Conservation (phyloP, 2,888 invertebrate genomes). For the Bibio marci region DNA sequence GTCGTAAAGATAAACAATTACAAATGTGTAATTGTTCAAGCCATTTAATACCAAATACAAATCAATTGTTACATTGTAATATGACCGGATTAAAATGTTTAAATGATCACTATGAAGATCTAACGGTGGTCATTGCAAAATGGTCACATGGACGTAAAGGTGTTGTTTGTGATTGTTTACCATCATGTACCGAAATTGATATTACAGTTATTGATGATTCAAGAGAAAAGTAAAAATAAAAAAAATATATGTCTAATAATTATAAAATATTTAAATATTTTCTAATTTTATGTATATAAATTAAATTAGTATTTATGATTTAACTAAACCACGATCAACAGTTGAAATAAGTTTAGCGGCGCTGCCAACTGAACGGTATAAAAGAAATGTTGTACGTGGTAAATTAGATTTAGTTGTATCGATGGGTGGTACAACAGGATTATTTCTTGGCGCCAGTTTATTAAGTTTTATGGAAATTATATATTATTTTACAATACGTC, state of each 20-base stretch:
- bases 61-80: constrained; percentile 38
- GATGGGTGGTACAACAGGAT: constrained; percentile 45
- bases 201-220: constrained; percentile 38
- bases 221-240: constrained; percentile 18
- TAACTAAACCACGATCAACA: constrained; percentile 25
- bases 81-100: constrained; percentile 48
- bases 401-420: constrained; percentile 54
- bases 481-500: constrained; percentile 36
- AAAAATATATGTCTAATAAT: neutral
- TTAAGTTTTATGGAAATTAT: constrained; percentile 45
- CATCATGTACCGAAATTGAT: constrained; percentile 55
- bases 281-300: neutral
- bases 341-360: constrained; percentile 44
- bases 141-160: constrained; percentile 45
- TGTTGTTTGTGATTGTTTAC: constrained; percentile 47
- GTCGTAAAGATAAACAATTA: constrained; percentile 45
- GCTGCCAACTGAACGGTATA: constrained; percentile 50
- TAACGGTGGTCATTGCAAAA: constrained; percentile 45
- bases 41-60: constrained; percentile 46
- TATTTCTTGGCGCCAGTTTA: constrained; percentile 48
- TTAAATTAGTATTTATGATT: constrained; percentile 16
- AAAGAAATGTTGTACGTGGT: constrained; percentile 55
- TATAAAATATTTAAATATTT: neutral
- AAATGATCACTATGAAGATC: constrained; percentile 37
- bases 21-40: constrained; percentile 47